Evolutionary conservation across 2,888 invertebrate genomes (phyloP), one percentile per base, ranked within the genome.

Genomic region (Ormia ochracea): DNA sequence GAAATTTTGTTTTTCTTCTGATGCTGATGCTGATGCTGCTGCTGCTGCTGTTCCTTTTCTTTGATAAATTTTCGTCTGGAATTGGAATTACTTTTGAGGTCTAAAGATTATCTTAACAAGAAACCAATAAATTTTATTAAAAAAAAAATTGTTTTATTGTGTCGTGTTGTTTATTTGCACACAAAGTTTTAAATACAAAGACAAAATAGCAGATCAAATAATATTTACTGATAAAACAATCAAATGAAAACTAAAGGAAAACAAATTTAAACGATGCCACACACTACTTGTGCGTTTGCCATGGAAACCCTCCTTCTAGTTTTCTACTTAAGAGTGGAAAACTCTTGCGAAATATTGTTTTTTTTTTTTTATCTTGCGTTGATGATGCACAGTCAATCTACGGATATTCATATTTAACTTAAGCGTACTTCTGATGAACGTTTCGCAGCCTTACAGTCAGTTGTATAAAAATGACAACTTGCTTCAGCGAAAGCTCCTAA

Each of bases 81-180:
- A 28, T n/a, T n/a, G n/a, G n/a, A 28, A 54, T 69, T 72, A 52
- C 78, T 68, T 68, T 74, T 72, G 68, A 78, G 79, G 74, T 77
- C 78, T 81, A 65, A 26, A 83, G 86, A 87, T 87, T 87, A 87
- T 86, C 86, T 86, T 86, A 87, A 87, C 85, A 86, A 83, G 81
- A 84, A 84, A 84, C 84, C 87, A 87, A 87, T 87, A 87, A 87
- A 87, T 87, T 87, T 83, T 65, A 61, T 45, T n/a, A n/a, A n/a
- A 63, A 50, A 73, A 70, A 59, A 50, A 61, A 50, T 72, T 73
- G 61, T 59, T 69, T 80, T 66, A 56, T 72, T 72, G 48, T 72
- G 74, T 65, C 33, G 19, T 50, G 21, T n/a, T n/a, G n/a, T 59
- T 43, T 58, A 63, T 68, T 59, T 65, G 58, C 69, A 63, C 41